Base-by-base conservation (phyloP, 2,113 vertebrate species). In the Phoxinus phoxinus region DNA sequence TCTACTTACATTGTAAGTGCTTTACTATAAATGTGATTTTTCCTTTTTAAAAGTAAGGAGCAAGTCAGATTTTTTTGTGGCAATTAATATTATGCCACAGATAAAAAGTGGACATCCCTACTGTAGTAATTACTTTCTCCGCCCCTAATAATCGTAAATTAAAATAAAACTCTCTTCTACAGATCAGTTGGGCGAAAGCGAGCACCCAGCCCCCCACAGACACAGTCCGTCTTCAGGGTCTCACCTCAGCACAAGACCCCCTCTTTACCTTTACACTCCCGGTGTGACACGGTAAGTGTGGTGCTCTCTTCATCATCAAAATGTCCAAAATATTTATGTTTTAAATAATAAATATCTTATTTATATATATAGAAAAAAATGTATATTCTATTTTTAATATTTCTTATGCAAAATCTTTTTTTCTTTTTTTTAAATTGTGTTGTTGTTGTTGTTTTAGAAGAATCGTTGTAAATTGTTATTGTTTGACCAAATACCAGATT, bases 231-330 rank as follows among this genome's bases (percentile, higher is more conserved):
- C 75, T 89, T 74, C 83, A 72, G 84, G 1, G 46, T 76, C 11
- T 94, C 94, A 35, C 93, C 93, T 0, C 89, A 91, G 9, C 88
- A 85, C 6, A 91, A 88, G 2, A 90, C 89, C 3, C 90, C 90
- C 19, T 84, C 90, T 72, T 85, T 91, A 84, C 88, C 92, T 0
- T 90, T 91, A 75, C 87, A 84, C 13, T 75, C 90, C 88, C 86
- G 91, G 69, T 90, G 93, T 90, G 94, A 92, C 87, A 95, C 95
- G 93, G 95, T 95, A 82, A 23, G 44, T 61, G 19, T 77, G 27
- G 11, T 23, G 7, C 48, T 25, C 71, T 44, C 8, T n/a, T 48
- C 13, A 75, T 75, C 72, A 75, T 44, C 10, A 46, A 3, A 48
- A 71, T 10, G 32, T 69, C 9, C 35, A 71, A 71, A 71, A 69